Percentiles rank a stretch among this genome's conserved stretches.
Conservation (phyloP, 2,797 vertebrate genomes). For the Caiman crocodilus region DNA sequence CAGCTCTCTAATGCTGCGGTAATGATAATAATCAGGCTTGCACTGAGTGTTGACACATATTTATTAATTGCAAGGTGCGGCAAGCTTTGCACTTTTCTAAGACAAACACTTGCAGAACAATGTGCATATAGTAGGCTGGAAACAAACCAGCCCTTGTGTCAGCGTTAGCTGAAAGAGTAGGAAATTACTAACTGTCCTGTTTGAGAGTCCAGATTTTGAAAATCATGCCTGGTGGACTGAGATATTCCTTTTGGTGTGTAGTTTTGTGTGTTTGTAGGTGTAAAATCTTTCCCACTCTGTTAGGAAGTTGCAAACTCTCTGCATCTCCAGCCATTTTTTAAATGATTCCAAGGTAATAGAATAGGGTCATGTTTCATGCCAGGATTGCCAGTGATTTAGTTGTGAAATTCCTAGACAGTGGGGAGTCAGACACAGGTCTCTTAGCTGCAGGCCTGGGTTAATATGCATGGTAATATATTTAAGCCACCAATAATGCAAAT, state of each 20-base stretch:
- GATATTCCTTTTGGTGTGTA: not conserved
- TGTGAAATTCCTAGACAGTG: slow-evolving; percentile 57
- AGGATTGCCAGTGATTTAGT: slow-evolving; percentile 62
- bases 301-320: not conserved
- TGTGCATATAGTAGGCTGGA: slow-evolving; percentile 66
- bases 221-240: not conserved
- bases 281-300: slow-evolving; percentile 26
- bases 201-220: not conserved
- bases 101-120: slow-evolving; percentile 75
- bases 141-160: slow-evolving; percentile 65
- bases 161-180: slow-evolving; percentile 66
- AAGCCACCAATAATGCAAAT: not conserved
- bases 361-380: not conserved
- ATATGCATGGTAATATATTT: slow-evolving; percentile 47
- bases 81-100: slow-evolving; percentile 68
- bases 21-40: slow-evolving; percentile 68
- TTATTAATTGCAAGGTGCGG: slow-evolving; percentile 79
- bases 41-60: slow-evolving; percentile 75
- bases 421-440: slow-evolving; percentile 32
- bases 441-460: slow-evolving; percentile 33
- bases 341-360: slow-evolving; percentile 46
- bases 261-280: not conserved
- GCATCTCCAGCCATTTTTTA: not conserved
- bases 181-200: slow-evolving; percentile 58
- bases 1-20: slow-evolving; percentile 62